Conservation (phyloP, 92 coral and sea anemone genomes). For the Umimayanthus chanpuru region DNA sequence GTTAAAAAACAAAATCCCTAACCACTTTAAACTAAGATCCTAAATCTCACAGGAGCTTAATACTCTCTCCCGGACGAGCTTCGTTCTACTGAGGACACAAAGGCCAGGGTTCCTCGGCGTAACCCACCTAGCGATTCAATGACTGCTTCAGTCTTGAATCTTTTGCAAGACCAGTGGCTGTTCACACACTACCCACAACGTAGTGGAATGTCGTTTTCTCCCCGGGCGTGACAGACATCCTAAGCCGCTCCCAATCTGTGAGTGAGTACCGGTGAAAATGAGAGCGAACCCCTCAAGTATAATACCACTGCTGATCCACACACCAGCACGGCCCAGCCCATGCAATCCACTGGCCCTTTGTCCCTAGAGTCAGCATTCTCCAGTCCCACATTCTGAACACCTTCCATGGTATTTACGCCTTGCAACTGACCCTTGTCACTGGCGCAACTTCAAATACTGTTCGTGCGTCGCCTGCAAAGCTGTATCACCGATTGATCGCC, state of each 20-base stretch:
- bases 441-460: neutral
- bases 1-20: no score
- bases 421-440: neutral
- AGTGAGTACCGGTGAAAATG: neutral
- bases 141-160: conserved; percentile 9
- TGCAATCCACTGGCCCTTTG: no score
- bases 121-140: conserved; percentile 14
- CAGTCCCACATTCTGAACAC: no score
- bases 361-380: no score
- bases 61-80: no score
- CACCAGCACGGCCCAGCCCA: no score
- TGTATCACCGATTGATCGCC: no score
- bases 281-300: conserved; percentile 20
- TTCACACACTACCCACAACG: conserved; percentile 20
- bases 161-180: conserved; percentile 12
- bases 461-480: neutral
- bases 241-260: conserved; percentile 14
- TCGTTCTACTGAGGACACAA: neutral
- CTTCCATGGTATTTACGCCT: no score
- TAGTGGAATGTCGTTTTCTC: conserved; percentile 15
- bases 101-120: conserved; percentile 2
- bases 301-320: conserved; percentile 19
- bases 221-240: neutral
- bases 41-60: no score
- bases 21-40: no score